phyloP scores from a whole-genome alignment of 2,113 vertebrate species.

The Brachyistius frenatus region DNA sequence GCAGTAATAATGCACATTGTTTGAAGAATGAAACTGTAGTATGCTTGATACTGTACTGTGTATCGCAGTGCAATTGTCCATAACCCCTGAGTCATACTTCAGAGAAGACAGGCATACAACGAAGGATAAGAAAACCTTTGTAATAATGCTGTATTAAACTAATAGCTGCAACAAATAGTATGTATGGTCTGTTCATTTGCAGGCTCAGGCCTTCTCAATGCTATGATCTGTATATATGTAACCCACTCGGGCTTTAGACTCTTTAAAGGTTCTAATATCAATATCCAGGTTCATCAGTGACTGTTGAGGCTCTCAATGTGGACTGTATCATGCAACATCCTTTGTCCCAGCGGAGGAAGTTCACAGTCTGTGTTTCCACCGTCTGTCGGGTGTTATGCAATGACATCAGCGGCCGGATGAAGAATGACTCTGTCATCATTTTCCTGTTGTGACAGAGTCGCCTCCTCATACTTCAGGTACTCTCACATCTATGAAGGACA shows the following conservation, averaged over 20 bases:
- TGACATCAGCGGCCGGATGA: slow-evolving; percentile 15
- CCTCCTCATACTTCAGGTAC: slow-evolving; percentile 1
- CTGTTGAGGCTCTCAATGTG: background rate
- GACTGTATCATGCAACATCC: slow-evolving; percentile 2
- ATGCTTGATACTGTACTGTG: slow-evolving; percentile 75
- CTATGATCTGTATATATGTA: slow-evolving; percentile 9
- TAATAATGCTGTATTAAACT: slow-evolving; percentile 62
- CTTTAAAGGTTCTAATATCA: slow-evolving; percentile 20
- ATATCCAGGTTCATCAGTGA: slow-evolving; percentile 10
- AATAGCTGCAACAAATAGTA: slow-evolving; percentile 41
- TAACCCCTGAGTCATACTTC: slow-evolving; percentile 98
- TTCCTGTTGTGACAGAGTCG: slow-evolving; percentile 6
- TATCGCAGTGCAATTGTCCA: slow-evolving; percentile 87
- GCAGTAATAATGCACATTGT: slow-evolving; percentile 90
- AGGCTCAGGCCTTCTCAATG: slow-evolving; percentile 7
- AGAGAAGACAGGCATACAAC: slow-evolving; percentile 86
- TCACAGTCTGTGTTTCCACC: background rate
- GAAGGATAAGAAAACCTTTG: slow-evolving; percentile 57
- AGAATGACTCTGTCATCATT: slow-evolving; percentile 10
- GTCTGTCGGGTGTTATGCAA: background rate
- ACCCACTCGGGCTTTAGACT: slow-evolving; percentile 40
- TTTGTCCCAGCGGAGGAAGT: slow-evolving; percentile 5
- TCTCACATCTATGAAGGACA: background rate
- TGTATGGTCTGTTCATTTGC: slow-evolving; percentile 25
- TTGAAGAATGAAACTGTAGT: slow-evolving; percentile 89